These are phyloP conservation scores for Blastobasis adustella DNA, from an alignment of 2,888 invertebrate species.

Conservation along the genomic window DNA sequence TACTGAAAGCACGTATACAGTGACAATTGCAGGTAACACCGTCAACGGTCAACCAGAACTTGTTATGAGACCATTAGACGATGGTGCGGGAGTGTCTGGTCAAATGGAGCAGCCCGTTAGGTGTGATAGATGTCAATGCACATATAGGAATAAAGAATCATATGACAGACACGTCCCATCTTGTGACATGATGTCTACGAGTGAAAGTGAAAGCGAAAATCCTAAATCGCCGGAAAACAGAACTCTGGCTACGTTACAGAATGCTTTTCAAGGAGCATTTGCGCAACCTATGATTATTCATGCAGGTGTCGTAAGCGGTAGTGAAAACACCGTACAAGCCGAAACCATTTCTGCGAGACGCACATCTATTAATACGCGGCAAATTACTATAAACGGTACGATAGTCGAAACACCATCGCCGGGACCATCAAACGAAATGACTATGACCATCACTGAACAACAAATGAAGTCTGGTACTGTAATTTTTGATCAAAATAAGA, in stretches of 20 bases:
- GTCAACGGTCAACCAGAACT: conserved; percentile 65
- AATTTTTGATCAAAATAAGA: conserved; percentile 65
- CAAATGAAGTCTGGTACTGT: conserved; percentile 68
- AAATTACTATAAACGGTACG: conserved; percentile 70
- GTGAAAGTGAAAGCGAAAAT: conserved; percentile 88
- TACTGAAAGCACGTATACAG: conserved; percentile 62
- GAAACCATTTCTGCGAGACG: conserved; percentile 64
- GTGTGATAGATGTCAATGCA: conserved; percentile 91
- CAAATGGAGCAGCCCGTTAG: conserved; percentile 84
- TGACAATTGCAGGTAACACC: conserved; percentile 68
- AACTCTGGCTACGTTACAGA: conserved; percentile 65
- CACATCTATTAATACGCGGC: conserved; percentile 68
- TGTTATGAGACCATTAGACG: conserved; percentile 62
- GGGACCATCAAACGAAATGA: conserved; percentile 66
- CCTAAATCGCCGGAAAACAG: conserved; percentile 72
- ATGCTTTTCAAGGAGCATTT: conserved; percentile 67
- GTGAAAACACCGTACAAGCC: conserved; percentile 63
- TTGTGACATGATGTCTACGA: conserved; percentile 86
- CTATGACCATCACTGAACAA: conserved; percentile 68
- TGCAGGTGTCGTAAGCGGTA: conserved; percentile 61
- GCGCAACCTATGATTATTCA: conserved; percentile 70
- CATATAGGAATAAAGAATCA: conserved; percentile 87
- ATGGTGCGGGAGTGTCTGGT: conserved; percentile 47
- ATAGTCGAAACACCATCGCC: conserved; percentile 72
- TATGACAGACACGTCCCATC: conserved; percentile 85